Evolutionary conservation across 1,140 invertebrate species (phyloP).

Genomic region (Brachionus manjavacas): DNA sequence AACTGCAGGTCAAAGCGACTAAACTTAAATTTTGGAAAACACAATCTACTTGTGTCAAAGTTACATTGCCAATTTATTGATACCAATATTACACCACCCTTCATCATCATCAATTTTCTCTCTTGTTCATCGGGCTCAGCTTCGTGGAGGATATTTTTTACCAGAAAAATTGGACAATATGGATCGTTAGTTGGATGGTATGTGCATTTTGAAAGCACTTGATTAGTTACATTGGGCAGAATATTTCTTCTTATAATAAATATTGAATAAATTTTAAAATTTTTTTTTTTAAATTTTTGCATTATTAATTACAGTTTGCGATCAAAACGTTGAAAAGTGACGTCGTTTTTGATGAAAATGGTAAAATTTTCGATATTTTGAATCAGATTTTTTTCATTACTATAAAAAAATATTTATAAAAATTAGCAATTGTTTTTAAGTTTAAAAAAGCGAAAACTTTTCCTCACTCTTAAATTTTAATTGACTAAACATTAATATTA

Average conservation of each 20-base stretch:
- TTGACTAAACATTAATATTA: no score
- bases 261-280: background rate
- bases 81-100: constrained; percentile 60
- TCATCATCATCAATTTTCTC: constrained; percentile 23
- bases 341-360: constrained; percentile 44
- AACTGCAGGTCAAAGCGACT: constrained; percentile 57
- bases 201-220: background rate
- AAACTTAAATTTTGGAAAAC: constrained; percentile 55
- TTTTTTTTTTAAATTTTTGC: no score
- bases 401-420: background rate
- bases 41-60: constrained; percentile 55
- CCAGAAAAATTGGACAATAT: constrained; percentile 60
- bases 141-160: constrained; percentile 56
- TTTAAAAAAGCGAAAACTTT: background rate
- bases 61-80: constrained; percentile 62
- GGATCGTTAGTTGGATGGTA: constrained; percentile 46
- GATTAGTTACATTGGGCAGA: background rate
- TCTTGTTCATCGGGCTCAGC: constrained; percentile 54
- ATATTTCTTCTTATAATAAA: constrained; percentile 5
- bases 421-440: background rate
- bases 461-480: no score
- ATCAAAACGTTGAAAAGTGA: constrained; percentile 42
- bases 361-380: constrained; percentile 43
- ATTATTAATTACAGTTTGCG: constrained; percentile 8
- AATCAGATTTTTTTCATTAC: constrained; percentile 40